phyloP scores from a whole-genome alignment of 2,797 vertebrate species.

The Hemitrygon akajei region DNA sequence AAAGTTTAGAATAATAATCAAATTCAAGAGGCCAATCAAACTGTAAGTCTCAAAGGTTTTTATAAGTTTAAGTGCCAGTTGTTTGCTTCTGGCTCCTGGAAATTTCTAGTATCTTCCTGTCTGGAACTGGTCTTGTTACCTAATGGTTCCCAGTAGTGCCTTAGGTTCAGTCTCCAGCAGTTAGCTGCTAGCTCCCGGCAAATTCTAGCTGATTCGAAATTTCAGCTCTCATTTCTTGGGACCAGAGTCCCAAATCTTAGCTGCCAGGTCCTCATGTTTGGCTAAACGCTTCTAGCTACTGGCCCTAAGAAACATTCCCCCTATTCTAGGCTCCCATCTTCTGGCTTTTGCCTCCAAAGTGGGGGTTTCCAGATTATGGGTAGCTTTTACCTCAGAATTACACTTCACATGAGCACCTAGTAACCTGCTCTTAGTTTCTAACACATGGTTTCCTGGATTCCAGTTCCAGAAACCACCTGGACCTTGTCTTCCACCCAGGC shows the following conservation, averaged over 20 bases:
- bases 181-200: background rate
- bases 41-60: background rate
- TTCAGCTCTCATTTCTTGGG: no score
- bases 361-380: no score
- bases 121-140: background rate
- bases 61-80: background rate
- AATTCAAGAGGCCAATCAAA: background rate
- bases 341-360: no score
- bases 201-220: background rate
- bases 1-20: background rate
- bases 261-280: no score
- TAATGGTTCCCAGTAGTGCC: background rate
- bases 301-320: no score
- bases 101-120: background rate
- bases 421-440: background rate
- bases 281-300: no score
- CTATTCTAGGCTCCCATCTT: no score
- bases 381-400: no score
- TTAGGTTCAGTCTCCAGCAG: background rate
- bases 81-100: background rate
- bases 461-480: background rate
- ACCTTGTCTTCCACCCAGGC: no score
- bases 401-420: background rate
- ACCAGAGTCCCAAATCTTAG: no score
- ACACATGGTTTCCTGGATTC: background rate